Evolutionary conservation across 2,113 vertebrate species (phyloP).

Genomic region (Pachycephala philippinensis): DNA sequence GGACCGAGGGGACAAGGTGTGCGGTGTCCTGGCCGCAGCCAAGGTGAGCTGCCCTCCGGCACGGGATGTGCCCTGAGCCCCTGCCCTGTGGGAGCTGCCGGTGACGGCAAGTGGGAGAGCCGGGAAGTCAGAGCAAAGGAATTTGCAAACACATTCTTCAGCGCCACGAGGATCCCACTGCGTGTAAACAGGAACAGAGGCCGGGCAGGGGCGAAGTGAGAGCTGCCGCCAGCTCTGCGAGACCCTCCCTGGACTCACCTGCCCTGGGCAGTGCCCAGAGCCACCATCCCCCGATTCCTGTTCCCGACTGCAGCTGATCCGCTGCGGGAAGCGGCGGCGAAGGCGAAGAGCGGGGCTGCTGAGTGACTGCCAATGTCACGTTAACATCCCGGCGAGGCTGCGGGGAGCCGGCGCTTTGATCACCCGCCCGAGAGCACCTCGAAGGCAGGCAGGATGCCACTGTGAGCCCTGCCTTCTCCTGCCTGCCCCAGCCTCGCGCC

Average conservation of each 20-base stretch:
- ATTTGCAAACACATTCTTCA: conserved; percentile 63
- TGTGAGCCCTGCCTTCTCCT: neutral
- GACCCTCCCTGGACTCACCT: neutral
- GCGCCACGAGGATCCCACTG: neutral
- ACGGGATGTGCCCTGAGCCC: neutral
- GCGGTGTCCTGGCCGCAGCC: neutral
- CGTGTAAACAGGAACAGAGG: conserved; percentile 33
- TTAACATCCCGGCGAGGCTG: neutral
- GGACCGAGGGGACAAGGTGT: neutral
- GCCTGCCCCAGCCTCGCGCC: neutral
- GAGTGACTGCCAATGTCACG: neutral
- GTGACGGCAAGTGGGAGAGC: conserved; percentile 6
- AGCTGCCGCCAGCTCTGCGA: neutral
- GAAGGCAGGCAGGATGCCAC: neutral
- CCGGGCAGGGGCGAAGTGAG: neutral
- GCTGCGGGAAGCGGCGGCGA: rapidly evolving
- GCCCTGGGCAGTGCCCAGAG: rapidly evolving
- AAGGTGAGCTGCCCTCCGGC: neutral
- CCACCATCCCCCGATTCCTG: rapidly evolving
- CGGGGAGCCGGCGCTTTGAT: neutral
- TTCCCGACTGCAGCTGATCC: neutral
- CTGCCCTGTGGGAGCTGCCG: neutral
- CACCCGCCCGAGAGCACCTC: neutral
- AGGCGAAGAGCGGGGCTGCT: neutral
- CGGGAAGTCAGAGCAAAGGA: conserved; percentile 61